phyloP scores from a whole-genome alignment of 1,140 invertebrate species.

The Planococcus citri region DNA sequence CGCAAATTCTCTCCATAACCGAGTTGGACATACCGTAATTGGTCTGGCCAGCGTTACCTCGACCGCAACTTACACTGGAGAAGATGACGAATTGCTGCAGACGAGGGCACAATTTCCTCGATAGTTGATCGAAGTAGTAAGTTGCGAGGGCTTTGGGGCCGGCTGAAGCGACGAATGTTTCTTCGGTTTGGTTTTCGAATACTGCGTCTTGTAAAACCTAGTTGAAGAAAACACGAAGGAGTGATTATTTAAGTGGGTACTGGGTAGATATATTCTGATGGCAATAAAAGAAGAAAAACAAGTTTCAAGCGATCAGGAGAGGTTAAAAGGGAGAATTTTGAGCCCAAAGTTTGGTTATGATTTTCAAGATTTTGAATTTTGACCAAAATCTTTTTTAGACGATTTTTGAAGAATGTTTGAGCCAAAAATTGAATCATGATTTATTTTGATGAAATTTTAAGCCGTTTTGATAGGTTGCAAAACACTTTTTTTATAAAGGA shows the following conservation, averaged over 20 bases:
- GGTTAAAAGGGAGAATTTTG: too few species aligned
- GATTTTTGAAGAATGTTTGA: too few species aligned
- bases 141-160: conserved; percentile 48
- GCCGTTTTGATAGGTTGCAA: too few species aligned
- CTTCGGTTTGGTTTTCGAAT: conserved; percentile 47
- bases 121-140: conserved; percentile 44
- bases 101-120: conserved; percentile 42
- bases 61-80: conserved; percentile 75
- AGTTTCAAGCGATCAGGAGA: too few species aligned
- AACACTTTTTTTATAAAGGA: too few species aligned
- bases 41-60: conserved; percentile 76
- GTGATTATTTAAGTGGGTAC: conserved; percentile 41
- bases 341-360: too few species aligned
- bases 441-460: too few species aligned
- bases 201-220: conserved; percentile 48
- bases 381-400: too few species aligned
- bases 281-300: conserved; percentile 34
- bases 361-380: too few species aligned
- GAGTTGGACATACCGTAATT: conserved; percentile 74
- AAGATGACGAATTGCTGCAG: conserved; percentile 59
- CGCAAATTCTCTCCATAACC: conserved; percentile 58
- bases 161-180: conserved; percentile 42
- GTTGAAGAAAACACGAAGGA: conserved; percentile 38
- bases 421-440: too few species aligned
- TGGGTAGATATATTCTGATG: conserved; percentile 35